These are phyloP conservation scores for Sebastes elongatus DNA, from an alignment of 2,797 vertebrate genomes.

Conservation along the genomic window DNA sequence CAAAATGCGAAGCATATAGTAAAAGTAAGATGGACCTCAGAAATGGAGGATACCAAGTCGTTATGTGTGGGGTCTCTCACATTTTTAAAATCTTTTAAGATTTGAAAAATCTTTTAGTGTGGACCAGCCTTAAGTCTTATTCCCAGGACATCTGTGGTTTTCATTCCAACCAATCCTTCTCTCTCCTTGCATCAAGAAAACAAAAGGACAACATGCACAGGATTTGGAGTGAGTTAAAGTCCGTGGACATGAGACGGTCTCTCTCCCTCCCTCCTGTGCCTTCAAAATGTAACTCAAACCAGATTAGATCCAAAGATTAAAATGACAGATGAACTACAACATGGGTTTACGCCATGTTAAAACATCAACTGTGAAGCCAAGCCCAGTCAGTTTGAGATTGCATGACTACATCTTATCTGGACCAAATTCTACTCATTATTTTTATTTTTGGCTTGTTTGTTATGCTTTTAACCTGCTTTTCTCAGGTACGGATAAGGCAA, in stretches of 20 bases:
- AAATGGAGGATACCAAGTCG: too few relatives aligned
- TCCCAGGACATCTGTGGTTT: not conserved
- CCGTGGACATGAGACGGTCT: not conserved
- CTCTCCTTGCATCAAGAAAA: not conserved
- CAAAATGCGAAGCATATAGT: too few relatives aligned
- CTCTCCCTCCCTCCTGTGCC: not conserved
- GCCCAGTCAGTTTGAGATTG: not conserved
- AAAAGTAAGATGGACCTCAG: too few relatives aligned
- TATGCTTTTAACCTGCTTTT: conserved; percentile 2
- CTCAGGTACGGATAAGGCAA: not conserved
- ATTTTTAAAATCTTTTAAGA: too few relatives aligned
- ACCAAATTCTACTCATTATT: not conserved
- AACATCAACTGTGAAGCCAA: conserved; percentile 5
- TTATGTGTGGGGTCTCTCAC: too few relatives aligned
- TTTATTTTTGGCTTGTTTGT: not conserved
- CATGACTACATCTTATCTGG: conserved; percentile 7
- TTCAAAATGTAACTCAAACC: conserved; percentile 5
- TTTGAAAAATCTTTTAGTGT: too few relatives aligned
- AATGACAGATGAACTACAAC: conserved; percentile 13
- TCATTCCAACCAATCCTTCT: not conserved
- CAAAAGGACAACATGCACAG: not conserved
- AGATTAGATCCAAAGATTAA: conserved; percentile 44
- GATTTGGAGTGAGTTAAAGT: not conserved
- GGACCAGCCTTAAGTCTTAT: too few relatives aligned
- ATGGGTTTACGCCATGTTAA: conserved; percentile 17